Evolutionary conservation across 2,888 invertebrate species (phyloP), one percentile per base, ranked within the genome.

Genomic region (Phrixothrix hirtus): DNA sequence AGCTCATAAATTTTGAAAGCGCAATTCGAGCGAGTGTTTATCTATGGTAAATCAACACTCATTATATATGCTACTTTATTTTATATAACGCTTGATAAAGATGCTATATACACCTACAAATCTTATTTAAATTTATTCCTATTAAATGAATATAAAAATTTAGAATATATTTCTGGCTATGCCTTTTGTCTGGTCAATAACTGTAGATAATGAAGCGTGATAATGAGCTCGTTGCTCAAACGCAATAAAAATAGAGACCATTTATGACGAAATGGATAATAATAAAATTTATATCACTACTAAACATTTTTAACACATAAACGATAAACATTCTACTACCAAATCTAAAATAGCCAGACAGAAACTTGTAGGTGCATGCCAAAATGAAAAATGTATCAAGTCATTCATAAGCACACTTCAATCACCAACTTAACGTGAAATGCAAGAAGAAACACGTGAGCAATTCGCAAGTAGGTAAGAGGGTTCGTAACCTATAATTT

Each of bases 341-440:
- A 50, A 61, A 57, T 65, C 64, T 66, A 66, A 60, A n/a, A 53
- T 64, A 62, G 64, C 66, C 64, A 66, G 65, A 65, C 64, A 65
- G 61, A 61, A 63, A 63, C 53, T 61, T 66, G 64, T 64, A 66
- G 66, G 65, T 68, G 66, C 67, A 67, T 69, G 68, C 67, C 59
- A 62, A 50, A 32, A 59, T 56, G 55, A 52, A 49, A 31, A 57
- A 55, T 49, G 49, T 49, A 54, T 45, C 30, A 49, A 37, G 49
- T 52, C 56, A 46, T 56, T 53, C 56, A 53, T 61, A 54, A 63
- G 59, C 61, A 62, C 59, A 63, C 61, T 59, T 62, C 60, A 59
- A 61, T 65, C 62, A 63, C 55, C 62, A 62, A 62, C 57, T 53
- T 58, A 62, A 43, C 41, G 49, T 57, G 59, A 57, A 60, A 57